Conservation (phyloP, 2,797 vertebrate genomes). For the Luscinia luscinia region DNA sequence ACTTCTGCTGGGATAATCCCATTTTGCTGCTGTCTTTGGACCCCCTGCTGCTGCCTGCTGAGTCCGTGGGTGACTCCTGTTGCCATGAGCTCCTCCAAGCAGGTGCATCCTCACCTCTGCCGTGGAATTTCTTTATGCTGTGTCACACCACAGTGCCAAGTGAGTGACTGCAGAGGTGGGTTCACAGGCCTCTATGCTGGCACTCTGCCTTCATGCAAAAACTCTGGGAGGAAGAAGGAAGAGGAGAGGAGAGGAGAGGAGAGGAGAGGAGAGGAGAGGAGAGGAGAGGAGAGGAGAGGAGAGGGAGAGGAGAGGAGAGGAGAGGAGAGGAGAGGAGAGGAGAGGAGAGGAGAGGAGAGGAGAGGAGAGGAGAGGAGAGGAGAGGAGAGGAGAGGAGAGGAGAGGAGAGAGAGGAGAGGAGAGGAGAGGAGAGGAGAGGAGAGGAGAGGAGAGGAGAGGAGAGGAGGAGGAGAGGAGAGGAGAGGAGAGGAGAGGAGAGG, state of each 20-base stretch:
- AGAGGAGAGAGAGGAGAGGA: not conserved
- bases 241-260: no score
- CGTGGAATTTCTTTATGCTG: rapidly evolving
- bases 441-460: no score
- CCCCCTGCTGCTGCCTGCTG: rapidly evolving
- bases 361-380: no score
- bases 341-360: no score
- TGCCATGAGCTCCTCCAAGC: not conserved
- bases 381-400: no score
- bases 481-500: no score
- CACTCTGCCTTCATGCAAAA: not conserved
- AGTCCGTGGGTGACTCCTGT: not conserved
- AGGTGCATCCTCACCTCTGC: not conserved
- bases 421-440: not conserved
- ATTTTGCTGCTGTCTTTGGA: not conserved
- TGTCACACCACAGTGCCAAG: rapidly evolving
- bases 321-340: no score
- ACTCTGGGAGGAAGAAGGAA: not conserved
- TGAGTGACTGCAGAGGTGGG: not conserved
- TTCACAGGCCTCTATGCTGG: not conserved
- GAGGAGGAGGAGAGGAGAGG: no score
- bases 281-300: not conserved
- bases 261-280: no score
- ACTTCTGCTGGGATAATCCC: not conserved
- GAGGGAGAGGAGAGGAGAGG: no score